Evolutionary conservation across 1,140 invertebrate genomes (phyloP).

Genomic region (Apolygus lucorum): DNA sequence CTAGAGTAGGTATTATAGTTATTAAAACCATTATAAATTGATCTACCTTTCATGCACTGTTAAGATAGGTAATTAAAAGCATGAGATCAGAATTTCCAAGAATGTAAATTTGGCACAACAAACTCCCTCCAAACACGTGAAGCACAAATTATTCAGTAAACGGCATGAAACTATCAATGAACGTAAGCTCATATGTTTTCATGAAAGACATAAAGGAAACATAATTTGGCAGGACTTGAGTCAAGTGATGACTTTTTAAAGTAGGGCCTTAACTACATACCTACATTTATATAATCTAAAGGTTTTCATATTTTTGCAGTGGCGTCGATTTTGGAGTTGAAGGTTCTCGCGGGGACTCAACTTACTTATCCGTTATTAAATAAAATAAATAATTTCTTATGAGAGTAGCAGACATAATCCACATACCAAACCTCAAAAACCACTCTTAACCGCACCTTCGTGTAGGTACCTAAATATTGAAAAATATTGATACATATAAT

Average conservation of each 20-base stretch:
- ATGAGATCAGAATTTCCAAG: constrained; percentile 6
- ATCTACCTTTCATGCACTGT: constrained; percentile 5
- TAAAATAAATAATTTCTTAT: too few relatives aligned
- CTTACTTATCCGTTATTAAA: too few relatives aligned
- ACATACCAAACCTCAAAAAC: too few relatives aligned
- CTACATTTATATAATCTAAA: too few relatives aligned
- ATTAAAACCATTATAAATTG: not conserved
- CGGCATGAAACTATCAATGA: not conserved
- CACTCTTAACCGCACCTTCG: too few relatives aligned
- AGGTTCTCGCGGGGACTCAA: too few relatives aligned
- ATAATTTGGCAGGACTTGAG: not conserved
- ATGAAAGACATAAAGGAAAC: constrained; percentile 3
- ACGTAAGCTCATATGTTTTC: constrained; percentile 1
- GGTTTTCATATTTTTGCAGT: too few relatives aligned
- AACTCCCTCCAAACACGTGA: constrained; percentile 9
- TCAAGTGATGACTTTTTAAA: not conserved
- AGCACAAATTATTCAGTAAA: not conserved
- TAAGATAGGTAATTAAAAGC: constrained; percentile 4
- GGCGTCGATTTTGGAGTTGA: too few relatives aligned
- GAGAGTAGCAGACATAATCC: too few relatives aligned
- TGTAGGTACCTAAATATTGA: too few relatives aligned
- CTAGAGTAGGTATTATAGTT: not conserved
- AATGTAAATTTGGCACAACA: constrained; percentile 8
- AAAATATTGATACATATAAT: too few relatives aligned
- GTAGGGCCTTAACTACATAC: too few relatives aligned